Evolutionary conservation across 2,113 vertebrate genomes (phyloP).

Genomic region (Baryphthengus martii): DNA sequence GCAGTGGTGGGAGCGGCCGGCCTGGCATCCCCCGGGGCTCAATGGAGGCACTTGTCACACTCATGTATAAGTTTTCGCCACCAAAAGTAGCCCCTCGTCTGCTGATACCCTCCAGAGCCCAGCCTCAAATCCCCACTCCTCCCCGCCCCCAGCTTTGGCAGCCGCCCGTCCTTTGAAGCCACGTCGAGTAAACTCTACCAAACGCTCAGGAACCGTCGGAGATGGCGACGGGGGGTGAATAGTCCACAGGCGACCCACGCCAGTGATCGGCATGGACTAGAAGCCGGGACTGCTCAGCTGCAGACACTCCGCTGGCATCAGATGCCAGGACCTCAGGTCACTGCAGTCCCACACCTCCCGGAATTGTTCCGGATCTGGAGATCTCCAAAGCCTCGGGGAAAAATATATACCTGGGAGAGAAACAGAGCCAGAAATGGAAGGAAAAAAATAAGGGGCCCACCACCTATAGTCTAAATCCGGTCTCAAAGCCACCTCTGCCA

Average conservation of each 20-base stretch:
- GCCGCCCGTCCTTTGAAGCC: background rate
- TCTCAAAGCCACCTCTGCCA: background rate
- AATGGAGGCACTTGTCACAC: background rate
- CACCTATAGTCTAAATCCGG: background rate
- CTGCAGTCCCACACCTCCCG: too few species aligned
- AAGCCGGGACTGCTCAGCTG: background rate
- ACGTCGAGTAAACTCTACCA: background rate
- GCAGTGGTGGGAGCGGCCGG: background rate
- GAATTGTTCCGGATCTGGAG: accelerated
- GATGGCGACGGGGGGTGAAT: accelerated
- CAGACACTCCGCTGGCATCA: accelerated
- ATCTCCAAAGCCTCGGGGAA: background rate
- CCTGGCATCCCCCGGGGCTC: background rate
- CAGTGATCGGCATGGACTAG: accelerated
- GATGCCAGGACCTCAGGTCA: background rate
- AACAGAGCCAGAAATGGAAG: background rate
- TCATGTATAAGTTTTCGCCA: accelerated
- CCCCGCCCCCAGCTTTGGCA: background rate
- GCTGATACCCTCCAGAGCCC: background rate
- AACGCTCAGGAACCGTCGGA: background rate
- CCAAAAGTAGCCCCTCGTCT: background rate
- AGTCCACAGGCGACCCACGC: background rate
- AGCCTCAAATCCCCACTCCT: background rate
- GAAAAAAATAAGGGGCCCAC: accelerated
- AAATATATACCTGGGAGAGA: background rate